These are phyloP conservation scores for Nebria salina DNA, from an alignment of 2,888 invertebrate species.

Conservation along the genomic window DNA sequence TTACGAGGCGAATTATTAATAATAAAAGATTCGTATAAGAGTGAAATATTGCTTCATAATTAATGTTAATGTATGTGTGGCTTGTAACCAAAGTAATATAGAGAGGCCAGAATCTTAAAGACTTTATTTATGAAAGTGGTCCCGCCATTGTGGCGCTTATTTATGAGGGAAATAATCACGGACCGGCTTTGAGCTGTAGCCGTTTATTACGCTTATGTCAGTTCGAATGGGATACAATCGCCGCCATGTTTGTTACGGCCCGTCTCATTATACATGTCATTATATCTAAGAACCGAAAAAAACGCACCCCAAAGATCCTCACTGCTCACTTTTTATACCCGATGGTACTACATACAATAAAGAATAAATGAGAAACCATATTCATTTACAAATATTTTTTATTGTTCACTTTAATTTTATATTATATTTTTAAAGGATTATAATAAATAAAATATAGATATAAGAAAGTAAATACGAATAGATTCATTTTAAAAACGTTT, in stretches of 20 bases:
- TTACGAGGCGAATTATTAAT: conserved; percentile 27
- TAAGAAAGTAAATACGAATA: too few species aligned
- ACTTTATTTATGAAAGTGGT: conserved; percentile 45
- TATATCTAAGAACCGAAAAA: too few species aligned
- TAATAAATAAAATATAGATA: too few species aligned
- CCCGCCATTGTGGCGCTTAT: conserved; percentile 39
- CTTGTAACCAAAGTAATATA: conserved; percentile 22
- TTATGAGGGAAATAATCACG: conserved; percentile 44
- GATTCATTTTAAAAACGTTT: too few species aligned
- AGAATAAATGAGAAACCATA: too few species aligned
- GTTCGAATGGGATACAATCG: not conserved
- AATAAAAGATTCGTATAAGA: conserved; percentile 10
- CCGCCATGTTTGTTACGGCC: conserved; percentile 35
- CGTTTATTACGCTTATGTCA: conserved; percentile 47
- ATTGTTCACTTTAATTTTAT: too few species aligned
- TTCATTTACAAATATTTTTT: too few species aligned
- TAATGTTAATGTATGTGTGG: conserved; percentile 39
- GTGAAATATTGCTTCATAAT: conserved; percentile 43
- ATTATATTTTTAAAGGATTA: too few species aligned
- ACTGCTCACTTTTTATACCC: too few species aligned
- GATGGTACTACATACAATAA: too few species aligned
- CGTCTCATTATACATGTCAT: conserved; percentile 33
- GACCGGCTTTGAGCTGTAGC: conserved; percentile 41
- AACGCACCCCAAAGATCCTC: too few species aligned
- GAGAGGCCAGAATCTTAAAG: conserved; percentile 41